A percentile compares a stretch with the other conserved stretches of the same genome.
These are phyloP conservation scores for Parazoanthus atlanticus DNA, from an alignment of 92 coral and sea anemone genomes.

Conservation along the genomic window DNA sequence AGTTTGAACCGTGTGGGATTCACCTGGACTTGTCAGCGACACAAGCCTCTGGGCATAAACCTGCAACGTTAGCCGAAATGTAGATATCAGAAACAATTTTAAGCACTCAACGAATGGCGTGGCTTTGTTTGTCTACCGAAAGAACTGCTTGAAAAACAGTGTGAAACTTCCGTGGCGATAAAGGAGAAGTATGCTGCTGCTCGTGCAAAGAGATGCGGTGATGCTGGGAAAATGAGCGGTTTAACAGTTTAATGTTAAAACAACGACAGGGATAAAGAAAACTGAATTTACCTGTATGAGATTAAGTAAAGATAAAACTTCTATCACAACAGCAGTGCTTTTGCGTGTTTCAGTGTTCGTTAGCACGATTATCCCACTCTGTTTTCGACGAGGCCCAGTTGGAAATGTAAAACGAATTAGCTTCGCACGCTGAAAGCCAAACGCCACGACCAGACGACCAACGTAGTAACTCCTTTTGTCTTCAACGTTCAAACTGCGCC, in stretches of 20 bases:
- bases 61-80: constrained; percentile 9
- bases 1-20: background rate
- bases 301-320: background rate
- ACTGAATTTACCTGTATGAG: background rate
- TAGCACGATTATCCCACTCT: background rate
- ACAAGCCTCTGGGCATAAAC: constrained; percentile 13
- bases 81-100: constrained; percentile 6
- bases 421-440: constrained; percentile 5
- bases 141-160: constrained; percentile 19
- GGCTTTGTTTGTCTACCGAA: constrained; percentile 7
- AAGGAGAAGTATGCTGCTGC: background rate
- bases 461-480: background rate
- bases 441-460: background rate
- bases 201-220: background rate
- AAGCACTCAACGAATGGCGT: background rate
- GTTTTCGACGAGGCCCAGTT: background rate
- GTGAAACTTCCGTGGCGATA: constrained; percentile 16
- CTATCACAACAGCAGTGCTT: background rate
- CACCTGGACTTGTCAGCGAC: background rate
- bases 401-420: background rate
- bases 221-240: background rate
- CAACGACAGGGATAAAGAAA: background rate
- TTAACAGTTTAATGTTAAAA: background rate
- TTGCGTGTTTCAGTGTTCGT: background rate
- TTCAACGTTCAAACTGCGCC: background rate